These are phyloP conservation scores for Drosophila asahinai DNA, from an alignment of 1,140 invertebrate genomes.

Conservation along the genomic window DNA sequence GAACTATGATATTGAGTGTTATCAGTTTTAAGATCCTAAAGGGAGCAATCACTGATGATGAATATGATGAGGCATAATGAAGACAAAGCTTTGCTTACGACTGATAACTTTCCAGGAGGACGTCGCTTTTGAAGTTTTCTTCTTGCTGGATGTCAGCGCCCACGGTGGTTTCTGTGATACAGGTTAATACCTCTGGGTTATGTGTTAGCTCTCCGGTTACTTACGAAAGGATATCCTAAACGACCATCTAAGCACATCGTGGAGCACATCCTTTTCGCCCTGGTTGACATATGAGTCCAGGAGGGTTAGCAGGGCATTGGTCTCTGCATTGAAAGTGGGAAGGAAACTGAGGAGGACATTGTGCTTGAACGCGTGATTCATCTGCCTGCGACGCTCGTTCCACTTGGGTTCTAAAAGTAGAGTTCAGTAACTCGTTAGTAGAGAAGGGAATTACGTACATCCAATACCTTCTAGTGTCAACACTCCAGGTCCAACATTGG, in stretches of 20 bases:
- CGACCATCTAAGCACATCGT: conserved; percentile 43
- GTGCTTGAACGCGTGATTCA: conserved; percentile 63
- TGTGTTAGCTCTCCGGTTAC: neutral
- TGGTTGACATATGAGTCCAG: conserved; percentile 31
- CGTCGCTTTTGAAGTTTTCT: neutral
- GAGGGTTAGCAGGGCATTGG: conserved; percentile 22
- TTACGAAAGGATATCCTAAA: conserved; percentile 55
- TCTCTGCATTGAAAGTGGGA: conserved; percentile 61
- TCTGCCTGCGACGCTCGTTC: conserved; percentile 50
- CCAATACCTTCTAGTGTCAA: conserved; percentile 47
- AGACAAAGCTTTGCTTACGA: conserved; percentile 7
- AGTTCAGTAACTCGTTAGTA: neutral
- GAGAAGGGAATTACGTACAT: neutral
- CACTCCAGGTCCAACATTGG: conserved; percentile 41
- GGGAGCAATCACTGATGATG: no score
- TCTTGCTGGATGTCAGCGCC: conserved; percentile 33
- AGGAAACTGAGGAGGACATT: conserved; percentile 64
- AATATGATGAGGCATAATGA: no score
- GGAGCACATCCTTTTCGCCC: conserved; percentile 29
- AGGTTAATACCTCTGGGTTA: neutral
- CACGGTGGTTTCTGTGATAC: conserved; percentile 58
- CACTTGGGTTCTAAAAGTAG: conserved; percentile 44
- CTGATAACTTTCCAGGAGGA: conserved; percentile 28
- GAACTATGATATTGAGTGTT: neutral
- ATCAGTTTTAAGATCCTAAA: neutral